Evolutionary conservation across 2,888 invertebrate genomes (phyloP).

Genomic region (Himalopsyche tibetana): DNA sequence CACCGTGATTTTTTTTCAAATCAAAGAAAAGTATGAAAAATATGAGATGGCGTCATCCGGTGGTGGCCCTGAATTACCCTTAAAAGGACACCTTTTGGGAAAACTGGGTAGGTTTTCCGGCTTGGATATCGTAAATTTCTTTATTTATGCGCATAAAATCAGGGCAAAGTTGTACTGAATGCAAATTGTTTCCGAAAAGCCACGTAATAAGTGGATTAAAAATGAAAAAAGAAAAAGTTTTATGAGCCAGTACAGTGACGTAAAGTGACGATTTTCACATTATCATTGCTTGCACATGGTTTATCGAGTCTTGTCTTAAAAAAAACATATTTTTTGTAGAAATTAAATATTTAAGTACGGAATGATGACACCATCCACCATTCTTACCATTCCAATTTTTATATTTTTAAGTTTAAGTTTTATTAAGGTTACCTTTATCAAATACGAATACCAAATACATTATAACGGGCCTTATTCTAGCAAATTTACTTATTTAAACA

Average conservation of each 20-base stretch:
- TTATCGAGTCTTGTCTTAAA: too few species aligned
- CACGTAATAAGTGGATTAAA: slow-evolving; percentile 37
- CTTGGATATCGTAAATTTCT: not conserved
- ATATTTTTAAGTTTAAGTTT: too few species aligned
- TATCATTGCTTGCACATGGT: too few species aligned
- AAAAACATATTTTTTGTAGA: too few species aligned
- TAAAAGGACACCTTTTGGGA: slow-evolving; percentile 22
- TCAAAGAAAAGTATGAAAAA: not conserved
- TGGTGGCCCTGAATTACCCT: slow-evolving; percentile 10
- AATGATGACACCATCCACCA: too few species aligned
- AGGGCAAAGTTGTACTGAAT: slow-evolving; percentile 42
- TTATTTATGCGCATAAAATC: slow-evolving; percentile 49
- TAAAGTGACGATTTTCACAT: not conserved
- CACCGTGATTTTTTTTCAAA: too few species aligned
- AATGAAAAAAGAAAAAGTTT: slow-evolving; percentile 14
- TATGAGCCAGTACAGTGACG: not conserved
- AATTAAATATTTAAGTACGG: too few species aligned
- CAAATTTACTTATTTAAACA: too few species aligned
- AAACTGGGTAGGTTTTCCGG: not conserved
- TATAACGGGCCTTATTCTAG: too few species aligned
- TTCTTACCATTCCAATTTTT: too few species aligned
- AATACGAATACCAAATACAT: too few species aligned
- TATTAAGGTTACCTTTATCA: too few species aligned
- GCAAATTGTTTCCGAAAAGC: slow-evolving; percentile 37
- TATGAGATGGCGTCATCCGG: not conserved